Conservation (phyloP, 2,797 vertebrate genomes). For the Fratercula arctica region DNA sequence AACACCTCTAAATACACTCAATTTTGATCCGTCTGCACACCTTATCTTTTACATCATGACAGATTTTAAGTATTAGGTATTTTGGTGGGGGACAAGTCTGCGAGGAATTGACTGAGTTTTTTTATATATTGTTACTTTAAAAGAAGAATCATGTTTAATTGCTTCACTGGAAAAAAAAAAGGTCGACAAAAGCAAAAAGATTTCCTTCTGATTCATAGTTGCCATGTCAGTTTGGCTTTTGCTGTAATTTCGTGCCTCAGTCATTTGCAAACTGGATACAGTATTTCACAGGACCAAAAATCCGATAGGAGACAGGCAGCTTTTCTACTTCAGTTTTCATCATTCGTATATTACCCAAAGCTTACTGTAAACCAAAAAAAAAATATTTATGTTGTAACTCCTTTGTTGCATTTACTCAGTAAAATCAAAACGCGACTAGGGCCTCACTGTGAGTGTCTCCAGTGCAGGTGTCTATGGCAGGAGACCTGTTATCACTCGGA, state of each 20-base stretch:
- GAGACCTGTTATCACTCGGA: neutral
- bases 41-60: neutral
- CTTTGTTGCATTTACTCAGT: neutral
- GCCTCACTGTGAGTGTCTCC: neutral
- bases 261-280: neutral
- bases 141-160: neutral
- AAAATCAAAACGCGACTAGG: neutral
- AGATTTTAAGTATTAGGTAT: neutral
- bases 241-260: neutral
- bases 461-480: neutral
- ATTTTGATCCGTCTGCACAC: neutral
- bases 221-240: neutral
- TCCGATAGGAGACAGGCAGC: neutral
- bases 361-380: too few relatives aligned
- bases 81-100: neutral
- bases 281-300: neutral
- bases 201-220: neutral
- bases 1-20: neutral
- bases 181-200: neutral
- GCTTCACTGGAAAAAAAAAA: neutral
- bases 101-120: neutral
- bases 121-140: neutral
- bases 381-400: neutral
- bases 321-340: neutral
- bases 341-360: neutral